Evolutionary conservation across 1,140 invertebrate species (phyloP), one percentile per base, ranked within the genome.

Genomic region (Bursaphelenchus mucronatus): DNA sequence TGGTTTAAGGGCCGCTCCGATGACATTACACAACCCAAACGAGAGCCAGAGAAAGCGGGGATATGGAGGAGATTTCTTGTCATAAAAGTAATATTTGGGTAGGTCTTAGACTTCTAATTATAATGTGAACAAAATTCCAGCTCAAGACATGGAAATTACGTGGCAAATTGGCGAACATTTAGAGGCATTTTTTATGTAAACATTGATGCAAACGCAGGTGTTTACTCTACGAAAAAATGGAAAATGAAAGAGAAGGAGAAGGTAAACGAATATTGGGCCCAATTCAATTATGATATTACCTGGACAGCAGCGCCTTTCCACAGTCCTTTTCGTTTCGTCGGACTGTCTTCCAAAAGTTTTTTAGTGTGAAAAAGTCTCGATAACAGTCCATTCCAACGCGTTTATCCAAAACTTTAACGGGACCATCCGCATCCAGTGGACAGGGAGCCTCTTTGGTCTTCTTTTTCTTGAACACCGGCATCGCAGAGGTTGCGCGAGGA

Each of bases 331-430:
- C 65, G 49, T 73, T 73, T 30, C 71, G 50, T 17, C 68, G 43
- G 19, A 73, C 51, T 7, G 71, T 73, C 59, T 73, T 73, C 71
- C 71, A 73, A 44, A 66, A 73, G 47, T 73, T 73, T 61, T 63
- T 63, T 8, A 62, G 19, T 10, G 63, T 64, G 21, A 63, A 64
- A 51, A 64, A 64, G 44, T 64, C 63, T 15, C 63, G 63, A 61
- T 63, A 64, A 10, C 43, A 41, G 50, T 64, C 63, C 63, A 64
- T 63, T 30, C 63, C 63, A 51, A 64, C 51, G 8, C 63, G 61
- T 51, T 64, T 64, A n/a, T 64, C 63, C 10, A 64, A 46, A 13
- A 30, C 17, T 19, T 64, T 64, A 7, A 64, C 63, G 3, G 63
- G 57, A 21, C 40, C 30, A 40, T 64, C 63, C 47, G 19, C 47